A percentile compares a stretch with the other conserved stretches of the same genome.
These are phyloP conservation scores for Tauraco hartlaubi DNA, from an alignment of 2,797 vertebrate genomes.

Conservation along the genomic window DNA sequence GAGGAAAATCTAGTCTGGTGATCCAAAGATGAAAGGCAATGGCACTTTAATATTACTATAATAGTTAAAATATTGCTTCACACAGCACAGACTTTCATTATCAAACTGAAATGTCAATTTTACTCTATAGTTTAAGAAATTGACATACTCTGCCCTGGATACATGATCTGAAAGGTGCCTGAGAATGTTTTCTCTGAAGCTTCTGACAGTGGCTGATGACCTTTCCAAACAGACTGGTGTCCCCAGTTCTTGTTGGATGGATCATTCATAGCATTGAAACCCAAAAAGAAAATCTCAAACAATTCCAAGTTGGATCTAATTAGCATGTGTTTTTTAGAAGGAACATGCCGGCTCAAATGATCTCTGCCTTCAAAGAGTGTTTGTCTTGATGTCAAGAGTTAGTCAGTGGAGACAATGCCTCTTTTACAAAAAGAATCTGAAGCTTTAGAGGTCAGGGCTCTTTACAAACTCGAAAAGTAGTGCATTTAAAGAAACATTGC, in stretches of 20 bases:
- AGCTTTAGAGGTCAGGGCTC: neutral
- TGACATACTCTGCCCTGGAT: neutral
- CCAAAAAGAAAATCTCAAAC: neutral
- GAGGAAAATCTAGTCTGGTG: neutral
- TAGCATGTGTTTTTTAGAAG: neutral
- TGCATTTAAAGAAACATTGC: neutral
- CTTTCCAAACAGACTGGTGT: neutral
- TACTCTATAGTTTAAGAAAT: neutral
- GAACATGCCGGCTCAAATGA: neutral
- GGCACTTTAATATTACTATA: neutral
- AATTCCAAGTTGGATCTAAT: neutral
- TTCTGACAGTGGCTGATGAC: neutral
- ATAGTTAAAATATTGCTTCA: neutral
- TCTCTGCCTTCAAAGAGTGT: neutral
- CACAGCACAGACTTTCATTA: neutral
- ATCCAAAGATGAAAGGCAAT: neutral
- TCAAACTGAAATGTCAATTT: neutral
- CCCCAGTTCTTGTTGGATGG: accelerated
- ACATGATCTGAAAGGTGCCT: neutral
- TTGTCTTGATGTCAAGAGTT: neutral
- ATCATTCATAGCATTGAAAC: neutral
- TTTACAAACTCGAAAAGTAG: neutral
- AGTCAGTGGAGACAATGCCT: neutral
- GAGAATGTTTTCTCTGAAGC: neutral
- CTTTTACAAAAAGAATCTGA: neutral